Evolutionary conservation across 2,113 vertebrate species (phyloP), one percentile per base, ranked within the genome.

Genomic region (Ceuthmochares aereus): DNA sequence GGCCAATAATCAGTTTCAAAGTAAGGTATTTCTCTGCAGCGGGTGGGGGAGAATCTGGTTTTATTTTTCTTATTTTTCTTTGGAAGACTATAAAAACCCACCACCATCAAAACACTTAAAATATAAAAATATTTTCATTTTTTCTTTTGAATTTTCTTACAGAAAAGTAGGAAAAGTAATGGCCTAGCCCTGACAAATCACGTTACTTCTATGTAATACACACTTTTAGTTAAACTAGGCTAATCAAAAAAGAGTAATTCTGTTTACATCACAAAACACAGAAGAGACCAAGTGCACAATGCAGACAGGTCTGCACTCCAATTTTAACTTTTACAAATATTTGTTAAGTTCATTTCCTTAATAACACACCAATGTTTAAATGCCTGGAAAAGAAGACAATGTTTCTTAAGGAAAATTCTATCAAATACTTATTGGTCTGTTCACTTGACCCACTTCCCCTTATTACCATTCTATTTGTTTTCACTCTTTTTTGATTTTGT

Each of bases 401-500:
- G 67, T 13, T 47, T 60, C 21, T 5, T 16, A 69, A 85, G 80
- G 16, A 84, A 89, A 89, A 70, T 42, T 62, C 12, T 22, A 19
- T 37, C 70, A 68, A 82, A 72, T 42, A 69, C 3, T 73, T 54
- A 43, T 22, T 67, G 36, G 14, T 92, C 21, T 78, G 7, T 82
- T 82, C 30, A 56, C 5, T 78, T 0, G 0, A 72, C 10, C 9
- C 23, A 37, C 30, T 75, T 78, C 12, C 29, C 14, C 30, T 70
- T 77, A 56, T 36, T 78, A 64, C 0, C 2, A 81, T 78, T 87
- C 67, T 25, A 40, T 42, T 47, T 27, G 3, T 29, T 84, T 84
- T 79, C 56, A 70, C 4, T 4, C 5, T 21, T 49, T 56, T 87
- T 91, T 63, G 0, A 56, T 78, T 82, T 56, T 49, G 11, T 42